phyloP scores from a whole-genome alignment of 2,888 invertebrate species.

The Barypeithes pellucidus region DNA sequence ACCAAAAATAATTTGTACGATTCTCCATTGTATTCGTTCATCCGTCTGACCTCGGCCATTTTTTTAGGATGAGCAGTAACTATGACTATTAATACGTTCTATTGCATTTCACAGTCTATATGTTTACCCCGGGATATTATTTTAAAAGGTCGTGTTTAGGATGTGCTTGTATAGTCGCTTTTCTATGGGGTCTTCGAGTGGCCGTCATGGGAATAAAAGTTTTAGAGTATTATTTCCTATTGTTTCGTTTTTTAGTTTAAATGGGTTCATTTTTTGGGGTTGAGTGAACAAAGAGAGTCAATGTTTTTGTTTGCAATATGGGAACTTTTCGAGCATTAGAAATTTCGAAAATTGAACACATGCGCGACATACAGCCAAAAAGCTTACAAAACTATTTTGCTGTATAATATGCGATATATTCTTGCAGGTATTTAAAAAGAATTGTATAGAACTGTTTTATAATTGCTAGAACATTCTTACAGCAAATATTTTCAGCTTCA shows the following conservation, averaged over 20 bases:
- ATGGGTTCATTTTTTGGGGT: slow-evolving; percentile 30
- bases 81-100: slow-evolving; percentile 14
- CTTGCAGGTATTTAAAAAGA: too few species aligned
- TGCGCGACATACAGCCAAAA: too few species aligned
- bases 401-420: too few species aligned
- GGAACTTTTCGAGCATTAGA: not conserved
- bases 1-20: slow-evolving; percentile 45
- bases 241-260: slow-evolving; percentile 20
- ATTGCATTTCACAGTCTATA: not conserved
- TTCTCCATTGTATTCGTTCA: slow-evolving; percentile 31
- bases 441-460: too few species aligned
- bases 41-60: slow-evolving; percentile 22
- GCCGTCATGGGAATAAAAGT: slow-evolving; percentile 35
- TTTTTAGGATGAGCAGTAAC: slow-evolving; percentile 21
- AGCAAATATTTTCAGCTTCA: too few species aligned
- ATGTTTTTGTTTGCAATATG: slow-evolving; percentile 27
- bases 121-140: not conserved
- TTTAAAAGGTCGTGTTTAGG: not conserved
- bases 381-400: too few species aligned
- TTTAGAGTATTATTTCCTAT: slow-evolving; percentile 30
- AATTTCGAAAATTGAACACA: too few species aligned
- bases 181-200: slow-evolving; percentile 6
- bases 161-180: not conserved
- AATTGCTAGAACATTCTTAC: too few species aligned
- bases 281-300: slow-evolving; percentile 36